Evolutionary conservation across 2,113 vertebrate genomes (phyloP).

Genomic region (Varanus salvator): DNA sequence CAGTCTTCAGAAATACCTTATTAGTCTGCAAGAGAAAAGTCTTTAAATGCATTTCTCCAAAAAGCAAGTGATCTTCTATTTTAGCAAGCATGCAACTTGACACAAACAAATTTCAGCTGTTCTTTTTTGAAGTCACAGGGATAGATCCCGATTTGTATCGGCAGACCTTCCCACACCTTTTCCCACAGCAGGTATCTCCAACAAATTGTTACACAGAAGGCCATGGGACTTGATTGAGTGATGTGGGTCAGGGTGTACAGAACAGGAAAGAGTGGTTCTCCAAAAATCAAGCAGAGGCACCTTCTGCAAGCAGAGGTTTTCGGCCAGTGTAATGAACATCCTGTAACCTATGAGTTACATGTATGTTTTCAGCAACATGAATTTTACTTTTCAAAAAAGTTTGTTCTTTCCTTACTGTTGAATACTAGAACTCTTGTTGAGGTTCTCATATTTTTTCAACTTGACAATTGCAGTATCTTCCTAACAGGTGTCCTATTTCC

Average conservation of each 20-base stretch:
- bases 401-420: background rate
- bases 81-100: background rate
- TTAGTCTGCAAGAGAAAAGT: constrained; percentile 81
- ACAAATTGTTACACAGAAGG: no score
- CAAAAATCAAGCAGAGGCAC: no score
- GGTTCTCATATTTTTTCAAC: background rate
- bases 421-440: background rate
- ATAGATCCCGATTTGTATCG: no score
- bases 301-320: no score
- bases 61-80: background rate
- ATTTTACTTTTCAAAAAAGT: background rate
- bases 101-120: no score
- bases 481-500: background rate
- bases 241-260: no score
- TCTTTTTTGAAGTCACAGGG: background rate
- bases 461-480: background rate
- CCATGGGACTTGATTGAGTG: no score
- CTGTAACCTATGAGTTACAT: background rate
- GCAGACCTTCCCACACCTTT: no score
- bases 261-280: no score
- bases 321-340: no score
- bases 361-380: background rate
- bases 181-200: no score
- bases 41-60: background rate
- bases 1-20: constrained; percentile 86